phyloP scores from a whole-genome alignment of 2,888 invertebrate genomes.

The Geophilus truncorum region DNA sequence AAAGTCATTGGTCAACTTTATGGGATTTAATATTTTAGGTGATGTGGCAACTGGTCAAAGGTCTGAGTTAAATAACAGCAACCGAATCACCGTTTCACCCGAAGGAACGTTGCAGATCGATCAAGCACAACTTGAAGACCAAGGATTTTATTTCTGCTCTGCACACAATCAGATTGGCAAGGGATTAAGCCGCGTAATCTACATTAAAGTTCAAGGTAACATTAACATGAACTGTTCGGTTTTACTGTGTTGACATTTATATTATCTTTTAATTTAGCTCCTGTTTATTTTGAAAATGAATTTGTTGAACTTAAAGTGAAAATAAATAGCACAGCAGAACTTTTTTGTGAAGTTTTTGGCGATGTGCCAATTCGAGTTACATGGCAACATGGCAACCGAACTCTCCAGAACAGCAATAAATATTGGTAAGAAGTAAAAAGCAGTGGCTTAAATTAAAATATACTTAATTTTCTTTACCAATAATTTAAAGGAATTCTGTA shows the following conservation, averaged over 20 bases:
- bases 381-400: background rate
- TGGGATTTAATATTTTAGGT: too few relatives aligned
- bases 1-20: too few relatives aligned
- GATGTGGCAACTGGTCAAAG: background rate
- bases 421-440: background rate
- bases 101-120: background rate
- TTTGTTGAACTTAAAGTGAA: background rate
- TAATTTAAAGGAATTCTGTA: background rate
- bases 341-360: conserved; percentile 10
- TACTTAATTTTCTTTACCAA: background rate
- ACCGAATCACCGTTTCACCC: background rate
- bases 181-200: conserved; percentile 11
- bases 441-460: too few relatives aligned
- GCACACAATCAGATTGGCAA: background rate
- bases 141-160: conserved; percentile 29
- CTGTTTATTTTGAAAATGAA: conserved; percentile 20
- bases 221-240: background rate
- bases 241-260: background rate
- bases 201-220: conserved; percentile 19
- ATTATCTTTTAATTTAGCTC: conserved; percentile 28
- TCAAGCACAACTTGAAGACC: background rate
- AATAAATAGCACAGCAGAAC: background rate
- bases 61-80: background rate
- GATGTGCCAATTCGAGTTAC: background rate
- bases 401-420: background rate